Conservation (phyloP, 2,888 invertebrate genomes). For the Selenia dentaria region DNA sequence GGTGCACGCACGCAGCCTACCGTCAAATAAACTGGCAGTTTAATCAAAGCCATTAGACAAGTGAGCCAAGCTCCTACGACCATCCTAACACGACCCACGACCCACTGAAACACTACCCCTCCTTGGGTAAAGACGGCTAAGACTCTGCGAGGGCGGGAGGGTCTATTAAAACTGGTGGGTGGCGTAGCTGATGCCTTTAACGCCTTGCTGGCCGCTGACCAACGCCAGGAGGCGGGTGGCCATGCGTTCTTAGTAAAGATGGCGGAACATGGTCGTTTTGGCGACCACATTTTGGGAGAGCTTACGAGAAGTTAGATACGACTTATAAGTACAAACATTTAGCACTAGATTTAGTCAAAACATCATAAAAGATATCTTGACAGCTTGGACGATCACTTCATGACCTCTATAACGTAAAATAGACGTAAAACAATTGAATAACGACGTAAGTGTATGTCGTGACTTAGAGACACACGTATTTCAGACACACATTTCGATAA, state of each 20-base stretch:
- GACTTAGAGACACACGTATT: no score
- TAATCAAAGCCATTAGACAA: constrained; percentile 84
- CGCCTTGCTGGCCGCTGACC: constrained; percentile 82
- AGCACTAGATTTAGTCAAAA: no score
- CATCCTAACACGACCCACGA: constrained; percentile 58
- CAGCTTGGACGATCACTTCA: no score
- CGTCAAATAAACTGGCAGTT: constrained; percentile 84
- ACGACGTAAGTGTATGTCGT: no score
- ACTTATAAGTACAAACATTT: no score
- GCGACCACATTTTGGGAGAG: constrained; percentile 34
- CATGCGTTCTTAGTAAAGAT: constrained; percentile 83
- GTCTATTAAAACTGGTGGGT: constrained; percentile 62
- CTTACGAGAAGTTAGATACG: constrained; percentile 16
- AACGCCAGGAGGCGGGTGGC: constrained; percentile 77
- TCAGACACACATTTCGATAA: no score
- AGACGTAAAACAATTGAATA: no score
- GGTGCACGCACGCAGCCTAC: constrained; percentile 79
- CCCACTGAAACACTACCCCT: constrained; percentile 46
- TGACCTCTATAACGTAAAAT: no score
- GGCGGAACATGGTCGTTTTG: constrained; percentile 73
- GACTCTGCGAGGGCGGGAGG: constrained; percentile 47
- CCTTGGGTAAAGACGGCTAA: constrained; percentile 33
- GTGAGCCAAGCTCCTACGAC: constrained; percentile 77
- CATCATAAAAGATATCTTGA: no score
- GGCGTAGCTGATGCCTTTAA: constrained; percentile 81